phyloP scores from a whole-genome alignment of 2,113 vertebrate species.

The Dipodomys ordii region DNA sequence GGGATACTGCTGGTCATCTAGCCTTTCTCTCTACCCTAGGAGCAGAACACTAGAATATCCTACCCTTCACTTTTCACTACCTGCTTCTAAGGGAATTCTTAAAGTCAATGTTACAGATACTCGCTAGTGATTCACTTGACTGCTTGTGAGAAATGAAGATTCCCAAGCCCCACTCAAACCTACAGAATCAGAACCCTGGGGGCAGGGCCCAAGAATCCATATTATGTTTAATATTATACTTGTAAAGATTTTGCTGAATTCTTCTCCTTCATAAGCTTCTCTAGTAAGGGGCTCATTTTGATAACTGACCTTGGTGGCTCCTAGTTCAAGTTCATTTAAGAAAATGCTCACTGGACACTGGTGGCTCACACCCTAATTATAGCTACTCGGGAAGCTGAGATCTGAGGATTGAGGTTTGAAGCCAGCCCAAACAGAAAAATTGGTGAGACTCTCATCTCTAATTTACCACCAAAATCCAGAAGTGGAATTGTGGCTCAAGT shows the following conservation, averaged over 20 bases:
- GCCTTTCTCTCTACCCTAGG: not conserved
- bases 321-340: not conserved
- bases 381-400: too few species aligned
- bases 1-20: not conserved
- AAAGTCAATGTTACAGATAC: not conserved
- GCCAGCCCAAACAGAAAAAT: too few species aligned
- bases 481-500: too few species aligned
- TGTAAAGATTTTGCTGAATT: not conserved
- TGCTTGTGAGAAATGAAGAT: slow-evolving; percentile 43
- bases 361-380: too few species aligned
- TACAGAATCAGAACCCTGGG: slow-evolving; percentile 33
- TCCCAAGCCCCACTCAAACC: not conserved
- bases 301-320: not conserved
- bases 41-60: not conserved
- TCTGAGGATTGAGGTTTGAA: too few species aligned
- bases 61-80: not conserved
- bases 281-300: slow-evolving; percentile 11
- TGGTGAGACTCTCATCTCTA: too few species aligned
- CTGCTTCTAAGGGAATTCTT: not conserved
- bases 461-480: too few species aligned
- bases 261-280: slow-evolving; percentile 28
- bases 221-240: slow-evolving; percentile 11
- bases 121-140: slow-evolving; percentile 19
- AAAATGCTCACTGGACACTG: not conserved
- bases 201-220: not conserved